These are phyloP conservation scores for Umimayanthus chanpuru DNA, from an alignment of 92 coral and sea anemone genomes.

Conservation along the genomic window DNA sequence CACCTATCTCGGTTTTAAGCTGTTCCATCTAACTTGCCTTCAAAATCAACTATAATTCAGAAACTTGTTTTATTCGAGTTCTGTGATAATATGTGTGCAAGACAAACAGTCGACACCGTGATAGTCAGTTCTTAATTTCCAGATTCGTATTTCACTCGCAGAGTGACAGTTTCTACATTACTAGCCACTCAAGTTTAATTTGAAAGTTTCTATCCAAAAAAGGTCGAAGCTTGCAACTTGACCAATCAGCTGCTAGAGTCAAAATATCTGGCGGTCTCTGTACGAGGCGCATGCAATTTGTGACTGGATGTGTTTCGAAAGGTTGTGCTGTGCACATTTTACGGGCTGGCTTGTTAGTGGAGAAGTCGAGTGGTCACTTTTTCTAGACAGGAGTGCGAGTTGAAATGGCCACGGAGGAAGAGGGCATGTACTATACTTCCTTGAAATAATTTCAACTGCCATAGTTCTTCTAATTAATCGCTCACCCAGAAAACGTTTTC, in stretches of 20 bases:
- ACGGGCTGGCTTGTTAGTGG: slow-evolving; percentile 25
- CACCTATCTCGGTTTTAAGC: neutral
- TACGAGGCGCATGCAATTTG: slow-evolving; percentile 11
- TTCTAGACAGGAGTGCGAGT: slow-evolving; percentile 19
- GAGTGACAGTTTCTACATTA: neutral
- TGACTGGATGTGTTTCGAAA: slow-evolving; percentile 4
- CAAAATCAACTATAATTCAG: neutral
- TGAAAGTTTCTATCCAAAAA: slow-evolving; percentile 15
- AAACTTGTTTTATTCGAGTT: neutral
- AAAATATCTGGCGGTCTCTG: neutral
- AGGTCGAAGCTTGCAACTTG: neutral
- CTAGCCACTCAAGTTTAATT: neutral
- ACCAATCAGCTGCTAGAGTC: slow-evolving; percentile 33
- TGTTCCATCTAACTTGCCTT: neutral
- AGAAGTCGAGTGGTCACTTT: slow-evolving; percentile 2
- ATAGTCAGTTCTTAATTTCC: neutral
- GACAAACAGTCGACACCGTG: neutral
- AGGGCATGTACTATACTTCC: slow-evolving; percentile 35
- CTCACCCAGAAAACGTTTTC: neutral
- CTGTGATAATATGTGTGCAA: neutral
- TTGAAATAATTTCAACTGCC: slow-evolving; percentile 1
- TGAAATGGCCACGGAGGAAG: slow-evolving; percentile 40
- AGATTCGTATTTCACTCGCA: neutral
- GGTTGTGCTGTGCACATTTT: slow-evolving; percentile 14
- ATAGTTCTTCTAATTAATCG: neutral